Base-by-base conservation (phyloP, 2,113 vertebrate genomes). In the Mustelus asterias region DNA sequence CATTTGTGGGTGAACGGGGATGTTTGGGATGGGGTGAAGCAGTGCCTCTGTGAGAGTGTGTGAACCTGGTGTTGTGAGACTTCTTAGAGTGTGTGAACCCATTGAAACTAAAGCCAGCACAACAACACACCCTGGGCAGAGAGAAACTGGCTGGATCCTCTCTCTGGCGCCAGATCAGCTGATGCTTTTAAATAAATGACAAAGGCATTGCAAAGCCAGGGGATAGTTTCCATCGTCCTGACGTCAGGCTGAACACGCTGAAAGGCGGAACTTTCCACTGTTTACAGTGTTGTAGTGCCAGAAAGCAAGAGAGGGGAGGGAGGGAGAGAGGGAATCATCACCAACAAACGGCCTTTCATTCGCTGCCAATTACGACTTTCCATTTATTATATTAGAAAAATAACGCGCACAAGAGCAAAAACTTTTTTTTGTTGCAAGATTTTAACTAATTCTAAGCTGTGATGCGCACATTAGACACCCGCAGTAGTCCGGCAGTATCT, bases 201-300 rank as follows among this genome's bases (percentile, higher is more conserved):
- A 72, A 93, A 54, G 41, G 48, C 41, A 20, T 72, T 76, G 69
- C 33, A 48, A 44, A 44, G 94, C 69, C 69, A 76, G 69, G 69
- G 13, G 26, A 72, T 95, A 48, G 67, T 76, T 95, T 95, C 94
- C 69, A 72, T 54, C 14, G 41, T 5, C 41, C 67, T 72, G 37
- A 95, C 94, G 94, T 95, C 94, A 95, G 24, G 44, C 14, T 26
- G 20, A 29, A 54, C 41, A 48, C 5, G 44, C 44, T 54, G 41
- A 76, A 54, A 95, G 41, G 69, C 94, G 44, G 24, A 54, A 95
- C 67, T 95, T 95, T 95, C 69, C 69, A 76, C 69, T 95, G 26
- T 95, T 95, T 44, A 72, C 94, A 72, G 26, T 54, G 37, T 20
- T 44, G 24, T 24, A 69, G 90, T 41, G n/a, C 60, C 60, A 65